Evolutionary conservation across 2,888 invertebrate species (phyloP).

Genomic region (Stenodera caucasica): DNA sequence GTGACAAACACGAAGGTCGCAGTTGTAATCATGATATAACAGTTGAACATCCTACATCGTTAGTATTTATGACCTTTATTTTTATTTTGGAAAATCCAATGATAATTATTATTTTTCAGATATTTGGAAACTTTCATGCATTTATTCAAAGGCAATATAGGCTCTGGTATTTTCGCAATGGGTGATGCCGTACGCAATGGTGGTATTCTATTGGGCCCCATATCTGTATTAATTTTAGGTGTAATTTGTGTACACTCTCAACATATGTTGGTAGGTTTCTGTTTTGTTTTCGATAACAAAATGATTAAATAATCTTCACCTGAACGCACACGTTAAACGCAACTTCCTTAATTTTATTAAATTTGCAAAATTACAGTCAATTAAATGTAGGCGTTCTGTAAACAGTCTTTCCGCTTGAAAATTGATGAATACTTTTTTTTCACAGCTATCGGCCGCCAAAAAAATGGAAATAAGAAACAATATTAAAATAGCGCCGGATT

Average conservation of each 20-base stretch:
- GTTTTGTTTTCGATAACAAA: too few relatives aligned
- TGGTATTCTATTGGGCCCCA: slow-evolving; percentile 77
- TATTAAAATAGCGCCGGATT: slow-evolving; percentile 15
- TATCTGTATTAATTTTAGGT: slow-evolving; percentile 73
- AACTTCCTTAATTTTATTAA: too few relatives aligned
- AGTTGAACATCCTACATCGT: slow-evolving; percentile 69
- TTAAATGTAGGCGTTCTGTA: too few relatives aligned
- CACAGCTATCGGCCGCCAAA: too few relatives aligned
- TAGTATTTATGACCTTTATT: too few relatives aligned
- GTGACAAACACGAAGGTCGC: slow-evolving; percentile 47
- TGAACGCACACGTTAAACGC: too few relatives aligned
- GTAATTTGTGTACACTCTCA: too few relatives aligned
- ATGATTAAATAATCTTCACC: too few relatives aligned
- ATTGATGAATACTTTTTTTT: too few relatives aligned
- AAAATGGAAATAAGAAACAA: slow-evolving; percentile 10
- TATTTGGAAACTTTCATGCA: slow-evolving; percentile 84
- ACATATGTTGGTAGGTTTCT: slow-evolving; percentile 71
- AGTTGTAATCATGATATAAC: slow-evolving; percentile 55
- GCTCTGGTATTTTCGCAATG: slow-evolving; percentile 90
- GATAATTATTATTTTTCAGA: slow-evolving; percentile 55
- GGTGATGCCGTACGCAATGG: slow-evolving; percentile 89
- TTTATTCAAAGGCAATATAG: slow-evolving; percentile 88
- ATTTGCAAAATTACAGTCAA: too few relatives aligned
- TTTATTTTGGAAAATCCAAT: too few relatives aligned
- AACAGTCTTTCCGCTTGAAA: too few relatives aligned